Percentiles rank a stretch among this genome's conserved stretches.
Conservation (phyloP, 2,113 vertebrate species). For the Heterotilapia buettikoferi region DNA sequence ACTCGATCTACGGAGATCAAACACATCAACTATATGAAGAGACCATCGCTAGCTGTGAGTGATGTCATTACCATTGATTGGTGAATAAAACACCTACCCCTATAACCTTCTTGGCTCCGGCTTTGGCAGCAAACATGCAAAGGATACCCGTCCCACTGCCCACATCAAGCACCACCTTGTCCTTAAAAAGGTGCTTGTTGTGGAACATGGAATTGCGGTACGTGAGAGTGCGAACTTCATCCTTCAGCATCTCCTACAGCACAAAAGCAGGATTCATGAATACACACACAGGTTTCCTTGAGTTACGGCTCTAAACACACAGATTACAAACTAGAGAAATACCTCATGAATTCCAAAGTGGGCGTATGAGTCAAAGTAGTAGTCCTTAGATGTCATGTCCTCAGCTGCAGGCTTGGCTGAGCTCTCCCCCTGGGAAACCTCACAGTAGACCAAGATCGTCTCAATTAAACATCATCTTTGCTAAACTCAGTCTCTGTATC, state of each 20-base stretch:
- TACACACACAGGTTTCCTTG: not conserved
- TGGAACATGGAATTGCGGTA: constrained; percentile 95
- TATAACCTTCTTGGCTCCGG: constrained; percentile 87
- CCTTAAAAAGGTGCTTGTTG: constrained; percentile 92
- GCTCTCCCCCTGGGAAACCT: constrained; percentile 85
- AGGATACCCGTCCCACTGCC: constrained; percentile 90
- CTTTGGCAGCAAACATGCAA: constrained; percentile 93
- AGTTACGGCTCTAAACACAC: rapidly evolving
- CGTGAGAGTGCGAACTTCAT: constrained; percentile 89
- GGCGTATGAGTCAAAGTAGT: constrained; percentile 93
- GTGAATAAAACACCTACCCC: constrained; percentile 72
- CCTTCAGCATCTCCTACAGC: constrained; percentile 89
- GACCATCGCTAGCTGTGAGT: rapidly evolving
- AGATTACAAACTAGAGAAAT: not conserved
- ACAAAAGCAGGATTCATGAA: not conserved
- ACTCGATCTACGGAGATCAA: constrained; percentile 78
- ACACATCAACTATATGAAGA: not conserved
- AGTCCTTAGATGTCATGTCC: constrained; percentile 95
- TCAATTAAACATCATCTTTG: not conserved
- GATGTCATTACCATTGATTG: not conserved
- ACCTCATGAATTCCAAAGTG: constrained; percentile 96
- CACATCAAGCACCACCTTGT: constrained; percentile 90
- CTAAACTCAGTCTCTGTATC: not conserved
- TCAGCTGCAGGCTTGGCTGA: constrained; percentile 84
- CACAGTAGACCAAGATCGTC: constrained; percentile 12